Conservation (phyloP, 2,113 vertebrate species). For the Corythaixoides concolor region DNA sequence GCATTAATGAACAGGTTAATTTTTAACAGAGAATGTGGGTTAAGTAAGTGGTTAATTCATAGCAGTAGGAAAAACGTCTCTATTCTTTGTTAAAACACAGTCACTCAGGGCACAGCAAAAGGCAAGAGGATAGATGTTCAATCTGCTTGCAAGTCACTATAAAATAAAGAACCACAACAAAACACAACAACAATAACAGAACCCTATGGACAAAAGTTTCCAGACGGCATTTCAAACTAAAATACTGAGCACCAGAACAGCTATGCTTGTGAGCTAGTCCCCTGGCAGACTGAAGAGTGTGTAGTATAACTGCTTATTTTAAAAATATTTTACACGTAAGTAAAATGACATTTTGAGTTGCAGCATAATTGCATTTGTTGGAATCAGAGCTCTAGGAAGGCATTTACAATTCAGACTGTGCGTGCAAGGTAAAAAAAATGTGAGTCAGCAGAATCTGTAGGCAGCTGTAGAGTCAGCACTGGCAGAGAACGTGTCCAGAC, state of each 20-base stretch:
- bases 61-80: conserved; percentile 48
- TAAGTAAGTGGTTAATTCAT: conserved; percentile 18
- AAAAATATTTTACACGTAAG: neutral
- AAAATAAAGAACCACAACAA: conserved; percentile 31
- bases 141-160: conserved; percentile 50
- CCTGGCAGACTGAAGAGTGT: conserved; percentile 47
- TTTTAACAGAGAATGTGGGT: neutral
- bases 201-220: conserved; percentile 32
- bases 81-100: conserved; percentile 65
- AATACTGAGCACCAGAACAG: conserved; percentile 56
- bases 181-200: neutral
- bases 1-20: conserved; percentile 73
- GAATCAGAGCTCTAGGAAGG: conserved; percentile 5
- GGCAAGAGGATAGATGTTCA: conserved; percentile 70
- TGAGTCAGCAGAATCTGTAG: neutral
- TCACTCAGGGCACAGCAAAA: conserved; percentile 77
- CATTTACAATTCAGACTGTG: neutral
- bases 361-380: neutral
- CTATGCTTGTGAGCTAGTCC: conserved; percentile 56
- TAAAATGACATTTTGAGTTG: neutral
- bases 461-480: neutral
- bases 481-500: neutral
- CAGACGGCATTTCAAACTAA: conserved; percentile 60
- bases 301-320: neutral
- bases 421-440: neutral